Evolutionary conservation across 35 echinoderm and acorn worm species (phyloP), one percentile per base, ranked within the genome.

Genomic region (Diadema setosum): DNA sequence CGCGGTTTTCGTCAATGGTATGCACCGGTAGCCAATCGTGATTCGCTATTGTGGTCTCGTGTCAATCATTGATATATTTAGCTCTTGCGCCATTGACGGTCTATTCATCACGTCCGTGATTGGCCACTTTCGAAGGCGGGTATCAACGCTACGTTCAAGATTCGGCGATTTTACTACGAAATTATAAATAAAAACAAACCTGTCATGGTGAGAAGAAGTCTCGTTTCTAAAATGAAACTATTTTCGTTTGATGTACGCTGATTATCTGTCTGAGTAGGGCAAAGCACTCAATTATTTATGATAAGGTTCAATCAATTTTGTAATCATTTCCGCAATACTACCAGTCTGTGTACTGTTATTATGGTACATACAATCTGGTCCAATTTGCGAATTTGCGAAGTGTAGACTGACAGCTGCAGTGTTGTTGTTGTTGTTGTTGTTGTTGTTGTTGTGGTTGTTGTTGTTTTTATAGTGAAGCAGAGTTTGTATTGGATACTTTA

Each of bases 11-110:
- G 73, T 78, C 35, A 78, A 78, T 78, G 73, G 73, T 78, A 78
- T 78, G 73, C 73, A 78, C 25, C 40, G 3, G 37, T 44, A 44
- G 73, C 73, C 73, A 78, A 78, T 78, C 73, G 73, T 9, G 14
- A 9, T 78, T 44, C 33, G 73, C 39, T 21, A 42, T 7, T 35
- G 8, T 7, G 73, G 25, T 42, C 35, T 44, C 40, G 35, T 44
- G 73, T 78, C 73, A 78, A 78, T 78, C 73, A 78, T 42, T 78
- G 73, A 78, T 78, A 78, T 42, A 78, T 78, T 78, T 78, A 78
- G 73, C 73, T 78, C 73, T 78, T 78, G 73, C 73, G 40, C 73
- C 73, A 78, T 78, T 78, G 73, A 78, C 73, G 35, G 73, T 39
- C 73, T 78, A 25, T 78, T 36, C 73, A 41, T n/a, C 2, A 23